Evolutionary conservation across 2,797 vertebrate genomes (phyloP).

Genomic region (Heterohyrax brucei): DNA sequence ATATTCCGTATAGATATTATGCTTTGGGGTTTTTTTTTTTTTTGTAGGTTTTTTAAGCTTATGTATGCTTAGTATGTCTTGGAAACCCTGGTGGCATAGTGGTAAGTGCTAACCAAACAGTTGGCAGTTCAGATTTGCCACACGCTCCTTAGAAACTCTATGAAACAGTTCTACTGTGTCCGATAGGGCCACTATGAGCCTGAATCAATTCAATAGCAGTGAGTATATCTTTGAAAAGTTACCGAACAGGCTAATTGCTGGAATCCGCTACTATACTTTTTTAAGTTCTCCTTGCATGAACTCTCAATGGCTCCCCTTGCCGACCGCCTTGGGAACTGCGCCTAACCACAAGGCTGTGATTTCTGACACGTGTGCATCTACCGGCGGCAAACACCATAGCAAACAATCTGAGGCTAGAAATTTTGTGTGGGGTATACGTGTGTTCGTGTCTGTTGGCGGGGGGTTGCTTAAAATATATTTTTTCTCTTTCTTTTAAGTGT

Average conservation of each 20-base stretch:
- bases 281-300: neutral
- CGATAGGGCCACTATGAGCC: no score
- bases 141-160: no score
- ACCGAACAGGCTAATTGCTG: neutral
- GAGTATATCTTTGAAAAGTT: neutral
- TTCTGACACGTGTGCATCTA: neutral
- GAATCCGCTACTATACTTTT: neutral
- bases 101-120: no score
- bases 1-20: neutral
- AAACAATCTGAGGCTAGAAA: neutral
- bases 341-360: neutral
- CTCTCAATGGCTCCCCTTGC: constrained; percentile 67
- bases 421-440: neutral
- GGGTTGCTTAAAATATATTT: neutral
- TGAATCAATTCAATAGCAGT: no score
- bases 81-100: neutral
- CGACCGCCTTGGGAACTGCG: constrained; percentile 33
- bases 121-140: no score
- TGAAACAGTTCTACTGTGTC: no score
- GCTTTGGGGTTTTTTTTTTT: no score
- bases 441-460: neutral
- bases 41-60: neutral
- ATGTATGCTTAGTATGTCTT: neutral
- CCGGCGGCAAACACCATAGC: no score
- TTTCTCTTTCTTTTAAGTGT: neutral